Evolutionary conservation across 2,113 vertebrate species (phyloP), one percentile per base, ranked within the genome.

Genomic region (Perccottus glenii): DNA sequence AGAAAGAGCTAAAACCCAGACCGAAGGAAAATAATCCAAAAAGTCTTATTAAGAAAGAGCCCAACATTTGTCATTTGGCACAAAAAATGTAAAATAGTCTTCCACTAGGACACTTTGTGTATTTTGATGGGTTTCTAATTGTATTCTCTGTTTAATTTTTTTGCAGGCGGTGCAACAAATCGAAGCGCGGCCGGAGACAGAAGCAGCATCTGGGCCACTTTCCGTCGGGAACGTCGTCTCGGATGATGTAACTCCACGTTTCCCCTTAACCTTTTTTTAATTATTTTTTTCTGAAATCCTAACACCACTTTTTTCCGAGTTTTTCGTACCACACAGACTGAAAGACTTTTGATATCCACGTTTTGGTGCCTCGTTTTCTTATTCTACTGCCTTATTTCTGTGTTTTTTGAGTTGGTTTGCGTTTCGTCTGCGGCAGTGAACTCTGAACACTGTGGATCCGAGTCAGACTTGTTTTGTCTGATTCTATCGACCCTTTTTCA

Each of bases 121-220:
- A 27, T 27, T 27, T 27, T 27, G 19, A 27, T 27, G 19, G 19
- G 1, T 68, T 77, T 53, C 78, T 52, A 38, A 74, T n/a, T 67
- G 50, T 86, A 1, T 27, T 3, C 19, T 27, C 19, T 27, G 19
- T 27, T 27, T 27, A 27, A 27, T 27, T 27, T 27, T 27, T 51
- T 90, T 84, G 71, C 91, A 99, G 98, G 92, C 93, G 98, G 92
- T 99, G 97, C 80, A 96, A 95, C 77, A 96, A 98, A 93, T 95
- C 96, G 63, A 98, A 98, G 73, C 95, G 96, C 77, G 96, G 96
- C 65, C 95, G 97, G 58, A 90, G 96, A 52, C 96, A 98, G 95
- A 98, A 99, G 94, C 96, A 99, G 91, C 98, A 98, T 80, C 91
- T 98, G 67, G 96, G 95, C 57, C 96, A 98, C 91, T 99, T 99